Percentiles rank a stretch among this genome's conserved stretches.
phyloP scores from a whole-genome alignment of 2,888 invertebrate genomes.

The Megaustenia siamemsis region DNA sequence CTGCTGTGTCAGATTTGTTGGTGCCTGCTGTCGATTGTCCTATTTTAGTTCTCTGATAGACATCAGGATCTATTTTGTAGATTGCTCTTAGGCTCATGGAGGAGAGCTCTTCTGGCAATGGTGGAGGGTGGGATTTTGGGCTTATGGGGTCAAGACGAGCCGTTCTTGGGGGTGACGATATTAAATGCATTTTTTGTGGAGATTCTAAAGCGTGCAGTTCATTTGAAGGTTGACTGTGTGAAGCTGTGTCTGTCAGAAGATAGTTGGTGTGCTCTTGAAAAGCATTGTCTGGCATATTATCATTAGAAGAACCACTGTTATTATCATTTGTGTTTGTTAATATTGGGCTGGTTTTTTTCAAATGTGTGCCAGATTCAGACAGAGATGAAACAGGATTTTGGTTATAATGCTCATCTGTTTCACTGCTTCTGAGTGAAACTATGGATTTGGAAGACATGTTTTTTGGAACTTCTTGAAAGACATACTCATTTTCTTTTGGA shows the following conservation, averaged over 20 bases:
- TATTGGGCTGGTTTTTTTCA: not conserved
- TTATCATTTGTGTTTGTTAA: not conserved
- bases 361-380: not conserved
- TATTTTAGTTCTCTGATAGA: slow-evolving; percentile 20
- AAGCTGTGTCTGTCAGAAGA: not conserved
- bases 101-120: slow-evolving; percentile 65
- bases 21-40: not conserved
- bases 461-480: not conserved
- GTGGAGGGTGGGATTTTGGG: slow-evolving; percentile 62
- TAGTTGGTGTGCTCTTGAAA: not conserved
- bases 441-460: not conserved
- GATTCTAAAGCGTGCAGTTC: slow-evolving; percentile 9
- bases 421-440: not conserved
- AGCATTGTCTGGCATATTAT: not conserved
- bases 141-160: slow-evolving; percentile 45
- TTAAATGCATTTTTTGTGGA: not conserved
- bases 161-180: not conserved
- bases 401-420: not conserved
- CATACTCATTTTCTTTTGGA: not conserved
- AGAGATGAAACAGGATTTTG: not conserved
- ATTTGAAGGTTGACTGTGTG: not conserved
- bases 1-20: slow-evolving; percentile 41
- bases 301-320: not conserved
- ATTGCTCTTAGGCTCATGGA: slow-evolving; percentile 66
- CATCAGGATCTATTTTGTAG: slow-evolving; percentile 68